Evolutionary conservation across 1,140 invertebrate genomes (phyloP).

Genomic region (Ceratitis capitata): DNA sequence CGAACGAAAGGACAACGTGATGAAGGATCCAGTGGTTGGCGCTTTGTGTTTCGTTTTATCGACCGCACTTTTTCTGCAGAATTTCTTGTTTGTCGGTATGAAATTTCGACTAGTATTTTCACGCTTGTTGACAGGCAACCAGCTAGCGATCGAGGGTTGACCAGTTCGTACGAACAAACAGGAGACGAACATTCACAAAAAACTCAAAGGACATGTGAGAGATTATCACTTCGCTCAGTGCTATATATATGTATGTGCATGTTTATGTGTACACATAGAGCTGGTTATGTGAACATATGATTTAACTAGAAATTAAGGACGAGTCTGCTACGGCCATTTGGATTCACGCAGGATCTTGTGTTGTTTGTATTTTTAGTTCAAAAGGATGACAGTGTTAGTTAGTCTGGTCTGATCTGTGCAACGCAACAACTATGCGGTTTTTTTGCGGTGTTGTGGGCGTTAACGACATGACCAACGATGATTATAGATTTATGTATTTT

Average conservation of each 20-base stretch:
- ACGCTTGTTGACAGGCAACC: conserved; percentile 15
- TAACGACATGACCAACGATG: conserved; percentile 56
- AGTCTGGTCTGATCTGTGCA: background rate
- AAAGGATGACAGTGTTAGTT: background rate
- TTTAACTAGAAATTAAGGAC: conserved; percentile 19
- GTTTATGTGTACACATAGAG: background rate
- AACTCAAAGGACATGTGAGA: conserved; percentile 15
- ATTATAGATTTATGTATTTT: conserved; percentile 52
- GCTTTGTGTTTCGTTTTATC: conserved; percentile 54
- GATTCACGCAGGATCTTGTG: conserved; percentile 1
- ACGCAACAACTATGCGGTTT: background rate
- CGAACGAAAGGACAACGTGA: background rate
- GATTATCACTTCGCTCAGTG: conserved; percentile 18
- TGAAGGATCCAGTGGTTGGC: background rate
- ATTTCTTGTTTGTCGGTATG: conserved; percentile 45
- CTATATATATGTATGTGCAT: background rate
- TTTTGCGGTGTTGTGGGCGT: conserved; percentile 51
- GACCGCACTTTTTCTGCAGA: conserved; percentile 54
- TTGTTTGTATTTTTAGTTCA: background rate
- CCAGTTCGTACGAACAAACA: background rate
- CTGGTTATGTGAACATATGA: conserved; percentile 6
- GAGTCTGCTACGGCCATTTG: background rate
- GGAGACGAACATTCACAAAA: background rate
- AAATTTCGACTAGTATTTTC: conserved; percentile 2
- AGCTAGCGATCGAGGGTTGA: background rate